These are phyloP conservation scores for Agonum fuliginosum DNA, from an alignment of 2,888 invertebrate genomes.

Conservation along the genomic window DNA sequence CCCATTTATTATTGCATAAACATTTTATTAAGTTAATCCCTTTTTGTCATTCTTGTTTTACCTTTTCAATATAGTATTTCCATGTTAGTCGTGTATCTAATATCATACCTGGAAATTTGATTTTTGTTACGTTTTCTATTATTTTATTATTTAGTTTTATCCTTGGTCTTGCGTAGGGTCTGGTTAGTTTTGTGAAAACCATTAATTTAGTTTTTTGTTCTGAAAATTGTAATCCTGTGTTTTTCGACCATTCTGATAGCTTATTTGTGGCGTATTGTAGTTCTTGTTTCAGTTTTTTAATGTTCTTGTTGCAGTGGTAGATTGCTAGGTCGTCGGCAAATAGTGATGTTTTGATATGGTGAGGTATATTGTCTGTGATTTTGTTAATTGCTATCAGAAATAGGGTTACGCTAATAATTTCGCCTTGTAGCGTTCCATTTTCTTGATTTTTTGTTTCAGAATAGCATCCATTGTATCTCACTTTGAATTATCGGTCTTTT, in stretches of 20 bases:
- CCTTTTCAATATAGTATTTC: not conserved
- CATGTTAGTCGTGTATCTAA: not conserved
- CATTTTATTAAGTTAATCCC: constrained; percentile 1
- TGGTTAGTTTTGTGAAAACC: not conserved
- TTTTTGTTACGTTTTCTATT: not conserved
- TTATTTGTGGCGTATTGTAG: not conserved
- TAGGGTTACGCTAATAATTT: constrained; percentile 14
- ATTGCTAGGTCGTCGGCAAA: not conserved
- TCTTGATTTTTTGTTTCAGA: not conserved
- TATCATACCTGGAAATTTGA: not conserved
- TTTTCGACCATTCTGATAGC: not conserved
- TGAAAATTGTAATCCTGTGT: not conserved
- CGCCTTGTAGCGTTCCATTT: constrained; percentile 8
- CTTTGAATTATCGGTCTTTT: constrained; percentile 16
- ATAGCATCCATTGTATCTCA: not conserved
- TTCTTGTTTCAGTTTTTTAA: not conserved
- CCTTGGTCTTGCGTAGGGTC: not conserved
- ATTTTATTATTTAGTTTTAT: constrained; percentile 3
- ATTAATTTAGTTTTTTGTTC: constrained; percentile 7
- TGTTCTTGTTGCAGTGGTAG: not conserved
- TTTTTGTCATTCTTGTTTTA: no score
- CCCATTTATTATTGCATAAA: not conserved
- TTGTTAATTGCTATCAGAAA: constrained; percentile 20
- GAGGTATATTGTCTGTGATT: no score
- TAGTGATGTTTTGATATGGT: no score